These are phyloP conservation scores for Pheosia gnoma DNA, from an alignment of 2,888 invertebrate genomes.

Conservation along the genomic window DNA sequence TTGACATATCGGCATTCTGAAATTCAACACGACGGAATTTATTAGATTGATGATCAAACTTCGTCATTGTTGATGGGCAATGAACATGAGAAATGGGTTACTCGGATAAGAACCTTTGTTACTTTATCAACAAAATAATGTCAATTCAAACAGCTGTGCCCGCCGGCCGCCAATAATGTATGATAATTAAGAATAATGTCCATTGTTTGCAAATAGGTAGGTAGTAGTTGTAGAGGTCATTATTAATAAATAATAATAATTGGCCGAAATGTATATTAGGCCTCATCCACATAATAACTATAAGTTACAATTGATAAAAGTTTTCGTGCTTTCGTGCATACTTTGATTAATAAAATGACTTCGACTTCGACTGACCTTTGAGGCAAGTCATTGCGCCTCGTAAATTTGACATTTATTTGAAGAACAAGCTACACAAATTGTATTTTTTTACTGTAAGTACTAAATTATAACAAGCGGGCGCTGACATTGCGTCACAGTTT, in stretches of 20 bases:
- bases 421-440: background rate
- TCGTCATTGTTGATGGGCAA: background rate
- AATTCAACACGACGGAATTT: no score
- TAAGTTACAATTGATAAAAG: no score
- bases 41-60: background rate
- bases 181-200: no score
- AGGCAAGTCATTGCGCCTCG: background rate
- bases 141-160: constrained; percentile 43
- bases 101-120: constrained; percentile 52
- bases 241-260: no score
- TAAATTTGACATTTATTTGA: background rate
- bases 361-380: background rate
- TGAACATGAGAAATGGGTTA: constrained; percentile 58
- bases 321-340: background rate
- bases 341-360: background rate
- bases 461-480: no score
- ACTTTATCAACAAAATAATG: constrained; percentile 31
- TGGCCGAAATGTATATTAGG: no score
- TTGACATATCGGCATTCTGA: no score
- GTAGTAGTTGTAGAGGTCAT: no score
- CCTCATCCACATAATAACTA: no score
- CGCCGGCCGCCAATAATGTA: background rate
- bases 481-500: no score
- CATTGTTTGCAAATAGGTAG: no score
- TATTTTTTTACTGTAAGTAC: background rate